phyloP scores from a whole-genome alignment of 2,113 vertebrate species.

The Nesospiza acunhae region DNA sequence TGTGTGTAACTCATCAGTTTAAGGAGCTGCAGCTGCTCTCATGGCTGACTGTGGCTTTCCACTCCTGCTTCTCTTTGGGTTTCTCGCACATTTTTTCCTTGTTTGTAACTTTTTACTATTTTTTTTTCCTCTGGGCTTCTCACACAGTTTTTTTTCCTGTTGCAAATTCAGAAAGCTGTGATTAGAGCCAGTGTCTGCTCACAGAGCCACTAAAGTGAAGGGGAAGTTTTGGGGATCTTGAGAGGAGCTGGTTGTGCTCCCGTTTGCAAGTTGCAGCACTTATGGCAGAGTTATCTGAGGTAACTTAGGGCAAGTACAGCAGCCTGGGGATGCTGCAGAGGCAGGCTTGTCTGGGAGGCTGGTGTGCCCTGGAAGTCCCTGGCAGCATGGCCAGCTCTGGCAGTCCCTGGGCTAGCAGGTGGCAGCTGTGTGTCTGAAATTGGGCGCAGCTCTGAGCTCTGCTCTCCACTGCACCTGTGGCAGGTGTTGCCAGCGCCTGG shows the following conservation, averaged over 20 bases:
- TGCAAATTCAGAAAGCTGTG: background rate
- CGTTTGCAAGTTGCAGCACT: background rate
- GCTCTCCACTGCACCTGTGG: background rate
- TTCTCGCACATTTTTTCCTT: background rate
- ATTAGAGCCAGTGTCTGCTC: background rate
- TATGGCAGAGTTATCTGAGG: background rate
- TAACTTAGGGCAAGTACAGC: rapidly evolving
- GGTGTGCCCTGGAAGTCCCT: background rate
- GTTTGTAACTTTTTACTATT: background rate
- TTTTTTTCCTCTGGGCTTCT: background rate
- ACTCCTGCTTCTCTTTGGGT: background rate
- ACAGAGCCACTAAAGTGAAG: background rate
- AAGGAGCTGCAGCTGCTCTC: conserved; percentile 26
- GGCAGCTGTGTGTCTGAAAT: background rate
- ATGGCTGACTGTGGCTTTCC: background rate
- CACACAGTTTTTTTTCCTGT: background rate
- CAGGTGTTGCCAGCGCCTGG: background rate
- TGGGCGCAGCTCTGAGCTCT: background rate
- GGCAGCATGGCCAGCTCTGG: background rate
- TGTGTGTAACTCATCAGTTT: background rate
- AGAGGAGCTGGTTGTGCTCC: background rate
- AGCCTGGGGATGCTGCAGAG: background rate
- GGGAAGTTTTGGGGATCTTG: background rate
- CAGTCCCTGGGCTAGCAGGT: background rate
- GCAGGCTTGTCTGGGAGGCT: background rate